Percentiles rank a stretch among this genome's conserved stretches.
These are phyloP conservation scores for Leptinotarsa tumamoca DNA, from an alignment of 2,888 invertebrate genomes.

Conservation along the genomic window DNA sequence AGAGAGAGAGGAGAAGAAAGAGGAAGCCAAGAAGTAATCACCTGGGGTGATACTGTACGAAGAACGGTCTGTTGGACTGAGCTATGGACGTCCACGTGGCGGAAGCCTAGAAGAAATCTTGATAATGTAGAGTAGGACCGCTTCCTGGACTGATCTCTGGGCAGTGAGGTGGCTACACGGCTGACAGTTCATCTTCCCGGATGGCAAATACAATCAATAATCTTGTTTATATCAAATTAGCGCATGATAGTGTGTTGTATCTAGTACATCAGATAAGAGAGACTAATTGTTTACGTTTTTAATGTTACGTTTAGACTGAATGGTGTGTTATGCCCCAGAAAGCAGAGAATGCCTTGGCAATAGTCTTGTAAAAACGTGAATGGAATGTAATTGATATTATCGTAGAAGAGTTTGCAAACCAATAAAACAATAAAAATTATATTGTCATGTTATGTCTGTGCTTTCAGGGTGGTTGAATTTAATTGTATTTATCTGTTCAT, in stretches of 20 bases:
- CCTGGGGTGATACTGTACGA: not conserved
- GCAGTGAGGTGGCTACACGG: not conserved
- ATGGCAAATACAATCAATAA: conserved; percentile 43
- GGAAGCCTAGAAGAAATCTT: conserved; percentile 11
- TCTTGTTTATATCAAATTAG: conserved; percentile 45
- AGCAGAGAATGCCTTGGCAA: not conserved
- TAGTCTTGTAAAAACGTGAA: too few species aligned
- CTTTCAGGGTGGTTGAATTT: not conserved
- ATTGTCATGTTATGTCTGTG: not conserved
- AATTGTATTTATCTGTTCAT: not conserved
- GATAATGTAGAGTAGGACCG: not conserved
- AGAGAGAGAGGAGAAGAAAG: conserved; percentile 52
- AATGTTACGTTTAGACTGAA: conserved; percentile 8
- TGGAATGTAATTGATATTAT: too few species aligned
- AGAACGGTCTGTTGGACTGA: conserved; percentile 18
- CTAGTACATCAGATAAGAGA: conserved; percentile 30
- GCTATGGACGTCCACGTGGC: conserved; percentile 29
- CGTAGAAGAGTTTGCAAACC: too few species aligned
- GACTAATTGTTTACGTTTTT: conserved; percentile 3
- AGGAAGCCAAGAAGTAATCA: conserved; percentile 55
- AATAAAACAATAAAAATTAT: not conserved
- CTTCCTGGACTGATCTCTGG: not conserved
- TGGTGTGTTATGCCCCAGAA: not conserved
- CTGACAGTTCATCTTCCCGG: conserved; percentile 24
- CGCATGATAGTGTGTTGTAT: conserved; percentile 44